These are phyloP conservation scores for Mastomys natalensis DNA, from an alignment of 2,113 vertebrate genomes.

Conservation along the genomic window DNA sequence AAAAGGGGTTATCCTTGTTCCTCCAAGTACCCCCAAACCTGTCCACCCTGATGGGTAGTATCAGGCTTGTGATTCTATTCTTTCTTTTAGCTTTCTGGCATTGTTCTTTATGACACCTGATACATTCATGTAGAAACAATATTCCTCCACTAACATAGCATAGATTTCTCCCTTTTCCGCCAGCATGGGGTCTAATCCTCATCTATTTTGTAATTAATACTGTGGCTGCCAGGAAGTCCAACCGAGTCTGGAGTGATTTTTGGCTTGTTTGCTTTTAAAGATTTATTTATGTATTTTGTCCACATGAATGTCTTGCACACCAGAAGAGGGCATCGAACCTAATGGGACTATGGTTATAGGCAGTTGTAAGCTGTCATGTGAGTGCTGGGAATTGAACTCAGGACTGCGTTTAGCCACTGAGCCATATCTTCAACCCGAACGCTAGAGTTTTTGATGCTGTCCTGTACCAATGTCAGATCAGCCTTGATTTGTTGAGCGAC, in stretches of 20 bases:
- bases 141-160: not conserved
- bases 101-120: not conserved
- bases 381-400: not conserved
- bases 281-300: not conserved
- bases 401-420: not conserved
- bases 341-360: not conserved
- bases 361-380: not conserved
- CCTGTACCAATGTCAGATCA: not conserved
- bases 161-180: not conserved
- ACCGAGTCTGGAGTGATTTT: not conserved
- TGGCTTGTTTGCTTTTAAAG: not conserved
- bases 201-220: not conserved
- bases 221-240: not conserved
- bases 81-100: not conserved
- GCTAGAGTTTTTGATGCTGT: not conserved
- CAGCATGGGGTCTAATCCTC: not conserved
- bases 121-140: not conserved
- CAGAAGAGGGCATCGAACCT: not conserved
- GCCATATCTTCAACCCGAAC: not conserved
- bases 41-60: not conserved
- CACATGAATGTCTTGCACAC: not conserved
- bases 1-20: not conserved
- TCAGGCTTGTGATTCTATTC: not conserved
- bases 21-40: not conserved
- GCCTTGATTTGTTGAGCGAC: not conserved